A percentile compares a stretch with the other conserved stretches of the same genome.
Conservation (phyloP, 2,797 vertebrate species). For the Scarus forsteni region DNA sequence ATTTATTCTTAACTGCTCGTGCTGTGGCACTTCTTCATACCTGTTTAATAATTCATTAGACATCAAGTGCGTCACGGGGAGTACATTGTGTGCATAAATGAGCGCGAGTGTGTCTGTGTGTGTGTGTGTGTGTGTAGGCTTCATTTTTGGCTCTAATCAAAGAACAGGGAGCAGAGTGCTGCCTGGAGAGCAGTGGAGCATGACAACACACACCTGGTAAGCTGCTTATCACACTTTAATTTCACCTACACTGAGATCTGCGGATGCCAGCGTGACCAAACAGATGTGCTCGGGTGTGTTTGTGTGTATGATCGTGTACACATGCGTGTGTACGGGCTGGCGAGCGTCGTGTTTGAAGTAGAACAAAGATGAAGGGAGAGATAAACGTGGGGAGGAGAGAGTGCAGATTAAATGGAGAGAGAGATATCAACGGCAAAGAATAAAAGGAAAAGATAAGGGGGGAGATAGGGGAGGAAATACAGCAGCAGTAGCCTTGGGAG, state of each 20-base stretch:
- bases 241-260: constrained; percentile 77
- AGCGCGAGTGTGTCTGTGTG: constrained; percentile 19
- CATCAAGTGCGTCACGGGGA: constrained; percentile 42
- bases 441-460: constrained; percentile 71
- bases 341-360: constrained; percentile 60
- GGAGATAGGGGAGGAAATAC: constrained; percentile 68
- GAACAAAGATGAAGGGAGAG: constrained; percentile 68
- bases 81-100: constrained; percentile 17
- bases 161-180: constrained; percentile 69
- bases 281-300: constrained; percentile 43
- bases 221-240: constrained; percentile 85
- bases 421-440: constrained; percentile 72
- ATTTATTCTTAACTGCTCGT: constrained; percentile 61
- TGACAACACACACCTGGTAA: constrained; percentile 84
- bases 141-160: constrained; percentile 67
- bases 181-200: constrained; percentile 77
- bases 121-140: constrained; percentile 15
- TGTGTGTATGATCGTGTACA: constrained; percentile 1
- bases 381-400: constrained; percentile 67
- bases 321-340: constrained; percentile 22
- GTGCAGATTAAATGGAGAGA: constrained; percentile 74
- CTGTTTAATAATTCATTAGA: constrained; percentile 73
- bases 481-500: constrained; percentile 56
- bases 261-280: constrained; percentile 67
- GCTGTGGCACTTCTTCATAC: constrained; percentile 41